A percentile compares a stretch with the other conserved stretches of the same genome.
Conservation (phyloP, 2,797 vertebrate species). For the Pagetopsis macropterus region DNA sequence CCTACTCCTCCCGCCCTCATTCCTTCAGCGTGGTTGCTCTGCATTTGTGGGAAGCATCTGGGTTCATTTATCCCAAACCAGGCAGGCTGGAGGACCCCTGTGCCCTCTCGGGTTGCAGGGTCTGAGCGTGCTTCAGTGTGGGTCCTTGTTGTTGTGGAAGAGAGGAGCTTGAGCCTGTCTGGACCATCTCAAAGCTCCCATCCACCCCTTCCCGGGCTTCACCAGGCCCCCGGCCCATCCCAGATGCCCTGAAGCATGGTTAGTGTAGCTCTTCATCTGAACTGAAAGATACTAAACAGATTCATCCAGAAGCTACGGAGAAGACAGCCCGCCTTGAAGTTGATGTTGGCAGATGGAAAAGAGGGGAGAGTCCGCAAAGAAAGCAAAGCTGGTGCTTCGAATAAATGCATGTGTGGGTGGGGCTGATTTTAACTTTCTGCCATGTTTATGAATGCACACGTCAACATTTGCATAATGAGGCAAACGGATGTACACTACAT, state of each 20-base stretch:
- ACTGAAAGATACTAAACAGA: constrained; percentile 96
- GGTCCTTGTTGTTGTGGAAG: constrained; percentile 85
- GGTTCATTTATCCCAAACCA: constrained; percentile 88
- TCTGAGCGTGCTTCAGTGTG: constrained; percentile 85
- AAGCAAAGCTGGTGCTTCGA: constrained; percentile 30
- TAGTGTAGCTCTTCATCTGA: constrained; percentile 92
- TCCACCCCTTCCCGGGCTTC: constrained; percentile 62
- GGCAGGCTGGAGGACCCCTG: constrained; percentile 74
- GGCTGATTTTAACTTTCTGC: constrained; percentile 24
- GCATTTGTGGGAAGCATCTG: constrained; percentile 92
- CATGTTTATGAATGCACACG: constrained; percentile 44
- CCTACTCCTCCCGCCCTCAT: constrained; percentile 26
- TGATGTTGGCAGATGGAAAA: constrained; percentile 60
- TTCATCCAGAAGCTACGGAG: constrained; percentile 88
- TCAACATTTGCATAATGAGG: constrained; percentile 57
- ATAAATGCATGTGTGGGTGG: constrained; percentile 6
- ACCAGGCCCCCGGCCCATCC: constrained; percentile 82
- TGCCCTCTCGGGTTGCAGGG: constrained; percentile 92
- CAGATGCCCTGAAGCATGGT: constrained; percentile 92
- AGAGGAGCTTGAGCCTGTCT: constrained; percentile 83
- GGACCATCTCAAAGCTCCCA: constrained; percentile 91
- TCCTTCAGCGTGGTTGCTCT: constrained; percentile 71
- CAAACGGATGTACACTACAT: constrained; percentile 81
- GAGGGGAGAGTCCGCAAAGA: constrained; percentile 18
- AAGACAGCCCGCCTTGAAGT: constrained; percentile 80